phyloP scores from a whole-genome alignment of 2,797 vertebrate genomes.

The Eleutherodactylus coqui region DNA sequence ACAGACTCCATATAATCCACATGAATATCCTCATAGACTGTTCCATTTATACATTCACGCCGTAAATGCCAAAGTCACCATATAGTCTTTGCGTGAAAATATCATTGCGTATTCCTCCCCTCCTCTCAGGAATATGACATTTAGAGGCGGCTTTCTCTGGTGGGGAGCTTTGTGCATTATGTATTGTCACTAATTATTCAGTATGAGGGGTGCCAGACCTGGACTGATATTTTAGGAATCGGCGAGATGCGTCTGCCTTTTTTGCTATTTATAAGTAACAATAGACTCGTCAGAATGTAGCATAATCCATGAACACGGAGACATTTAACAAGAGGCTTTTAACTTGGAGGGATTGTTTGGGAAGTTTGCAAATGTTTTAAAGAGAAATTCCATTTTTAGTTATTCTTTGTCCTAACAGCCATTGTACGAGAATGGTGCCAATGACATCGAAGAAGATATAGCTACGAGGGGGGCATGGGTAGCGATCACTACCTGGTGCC shows the following conservation, averaged over 20 bases:
- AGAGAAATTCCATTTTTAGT: neutral
- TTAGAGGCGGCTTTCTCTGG: neutral
- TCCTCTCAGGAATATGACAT: slow-evolving; percentile 18
- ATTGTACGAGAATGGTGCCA: too few species aligned
- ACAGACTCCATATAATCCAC: neutral
- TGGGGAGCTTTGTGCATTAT: slow-evolving; percentile 9
- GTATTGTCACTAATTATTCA: neutral
- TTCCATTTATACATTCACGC: slow-evolving; percentile 3
- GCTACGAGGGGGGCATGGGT: too few species aligned
- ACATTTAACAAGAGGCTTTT: neutral
- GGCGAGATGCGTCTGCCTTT: neutral
- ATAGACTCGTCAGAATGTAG: slow-evolving; percentile 19
- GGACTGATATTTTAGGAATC: slow-evolving; percentile 7
- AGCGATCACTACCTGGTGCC: too few species aligned
- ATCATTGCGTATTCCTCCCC: neutral
- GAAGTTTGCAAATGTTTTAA: neutral
- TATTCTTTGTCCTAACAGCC: too few species aligned
- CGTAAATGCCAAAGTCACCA: neutral
- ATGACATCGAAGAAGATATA: too few species aligned
- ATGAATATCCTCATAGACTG: neutral
- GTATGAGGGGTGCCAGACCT: neutral
- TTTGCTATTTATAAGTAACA: slow-evolving; percentile 25
- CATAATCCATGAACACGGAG: neutral
- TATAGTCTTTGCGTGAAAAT: neutral
- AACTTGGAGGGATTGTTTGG: neutral